Evolutionary conservation across 1,140 invertebrate species (phyloP).

Genomic region (Paraescarpia echinospica): DNA sequence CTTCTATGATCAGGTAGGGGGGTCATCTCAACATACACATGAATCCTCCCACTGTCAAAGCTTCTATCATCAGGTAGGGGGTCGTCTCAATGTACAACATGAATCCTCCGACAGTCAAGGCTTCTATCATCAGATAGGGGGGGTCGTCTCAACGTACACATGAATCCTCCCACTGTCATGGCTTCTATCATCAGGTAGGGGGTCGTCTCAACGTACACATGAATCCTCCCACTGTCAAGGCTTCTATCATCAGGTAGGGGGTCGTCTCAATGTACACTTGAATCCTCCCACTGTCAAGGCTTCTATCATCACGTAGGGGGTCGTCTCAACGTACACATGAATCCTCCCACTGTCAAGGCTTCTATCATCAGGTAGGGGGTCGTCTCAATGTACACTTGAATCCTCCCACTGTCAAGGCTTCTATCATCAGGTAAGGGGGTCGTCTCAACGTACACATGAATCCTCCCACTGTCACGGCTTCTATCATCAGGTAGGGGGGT

Average conservation of each 20-base stretch:
- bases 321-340: conserved; percentile 91
- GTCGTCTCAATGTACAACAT: conserved; percentile 86
- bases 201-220: conserved; percentile 91
- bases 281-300: background rate
- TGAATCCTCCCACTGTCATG: conserved; percentile 55
- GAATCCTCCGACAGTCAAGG: background rate
- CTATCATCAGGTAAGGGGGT: conserved; percentile 59
- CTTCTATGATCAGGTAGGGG: conserved; percentile 60
- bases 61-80: conserved; percentile 65
- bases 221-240: conserved; percentile 82
- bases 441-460: background rate
- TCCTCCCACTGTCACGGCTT: no score
- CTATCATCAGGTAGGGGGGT: conserved; percentile 68
- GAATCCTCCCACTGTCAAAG: no score
- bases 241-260: conserved; percentile 64
- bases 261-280: conserved; percentile 40
- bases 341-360: conserved; percentile 76
- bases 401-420: conserved; percentile 77
- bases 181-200: conserved; percentile 46
- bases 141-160: no score
- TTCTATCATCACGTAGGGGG: conserved; percentile 69
- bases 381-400: conserved; percentile 92
- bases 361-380: conserved; percentile 69
- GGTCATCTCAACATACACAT: background rate
- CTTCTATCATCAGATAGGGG: background rate